Conservation (phyloP, 2,888 invertebrate genomes). For the Agrilus biguttatus region DNA sequence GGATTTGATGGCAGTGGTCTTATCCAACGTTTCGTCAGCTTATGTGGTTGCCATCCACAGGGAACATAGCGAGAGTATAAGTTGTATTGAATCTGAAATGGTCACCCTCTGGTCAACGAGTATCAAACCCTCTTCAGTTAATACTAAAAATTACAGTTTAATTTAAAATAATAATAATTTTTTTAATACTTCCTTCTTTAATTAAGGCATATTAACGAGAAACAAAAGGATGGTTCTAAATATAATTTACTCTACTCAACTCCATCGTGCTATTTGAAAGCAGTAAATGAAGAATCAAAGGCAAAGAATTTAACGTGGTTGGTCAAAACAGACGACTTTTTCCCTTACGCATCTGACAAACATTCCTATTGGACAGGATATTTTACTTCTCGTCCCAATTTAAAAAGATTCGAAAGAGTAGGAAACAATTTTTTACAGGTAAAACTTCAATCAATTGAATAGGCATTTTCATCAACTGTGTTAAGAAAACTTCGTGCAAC, state of each 20-base stretch:
- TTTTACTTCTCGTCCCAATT: slow-evolving; percentile 42
- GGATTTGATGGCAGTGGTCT: too few relatives aligned
- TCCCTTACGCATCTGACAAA: slow-evolving; percentile 50
- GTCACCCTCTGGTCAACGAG: too few relatives aligned
- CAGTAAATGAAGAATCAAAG: slow-evolving; percentile 36
- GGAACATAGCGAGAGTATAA: too few relatives aligned
- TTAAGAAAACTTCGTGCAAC: not conserved
- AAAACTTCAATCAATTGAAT: slow-evolving; percentile 1
- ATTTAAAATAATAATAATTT: too few relatives aligned
- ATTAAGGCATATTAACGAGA: not conserved
- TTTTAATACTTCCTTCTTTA: not conserved
- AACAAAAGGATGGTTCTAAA: slow-evolving; percentile 18
- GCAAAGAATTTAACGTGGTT: slow-evolving; percentile 21
- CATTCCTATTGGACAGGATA: slow-evolving; percentile 64
- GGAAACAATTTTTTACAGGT: slow-evolving; percentile 42
- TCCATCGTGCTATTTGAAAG: slow-evolving; percentile 65
- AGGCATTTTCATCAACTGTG: not conserved
- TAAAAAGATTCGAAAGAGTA: slow-evolving; percentile 36
- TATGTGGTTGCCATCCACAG: too few relatives aligned
- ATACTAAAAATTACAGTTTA: too few relatives aligned
- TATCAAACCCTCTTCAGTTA: too few relatives aligned
- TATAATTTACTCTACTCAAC: slow-evolving; percentile 70
- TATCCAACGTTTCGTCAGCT: too few relatives aligned
- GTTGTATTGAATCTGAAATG: too few relatives aligned
- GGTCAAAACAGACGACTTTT: slow-evolving; percentile 42